phyloP scores from a whole-genome alignment of 2,113 vertebrate genomes.

The Monarcha castaneiventris region DNA sequence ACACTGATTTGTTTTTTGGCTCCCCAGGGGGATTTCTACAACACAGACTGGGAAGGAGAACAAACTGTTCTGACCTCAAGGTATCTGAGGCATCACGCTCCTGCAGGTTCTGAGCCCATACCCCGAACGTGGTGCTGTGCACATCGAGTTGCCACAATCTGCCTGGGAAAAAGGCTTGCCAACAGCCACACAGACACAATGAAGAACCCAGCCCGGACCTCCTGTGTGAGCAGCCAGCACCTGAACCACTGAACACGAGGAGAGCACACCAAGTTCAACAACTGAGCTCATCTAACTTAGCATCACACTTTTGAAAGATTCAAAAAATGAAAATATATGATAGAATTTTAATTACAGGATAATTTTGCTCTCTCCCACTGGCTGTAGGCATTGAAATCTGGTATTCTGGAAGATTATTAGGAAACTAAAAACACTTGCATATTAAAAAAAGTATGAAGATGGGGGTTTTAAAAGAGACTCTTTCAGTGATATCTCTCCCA shows the following conservation, averaged over 20 bases:
- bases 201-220: not conserved
- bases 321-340: not conserved
- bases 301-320: not conserved
- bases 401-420: not conserved
- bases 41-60: not conserved
- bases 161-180: not conserved
- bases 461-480: not conserved
- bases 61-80: rapidly evolving
- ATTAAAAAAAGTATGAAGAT: not conserved
- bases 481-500: not conserved
- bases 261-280: not conserved
- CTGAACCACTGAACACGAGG: not conserved
- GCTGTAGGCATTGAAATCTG: not conserved
- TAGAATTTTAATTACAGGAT: not conserved
- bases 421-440: not conserved
- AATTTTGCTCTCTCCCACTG: not conserved
- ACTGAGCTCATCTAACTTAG: not conserved
- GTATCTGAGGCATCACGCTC: not conserved
- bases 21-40: not conserved
- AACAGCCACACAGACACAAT: not conserved
- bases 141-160: not conserved
- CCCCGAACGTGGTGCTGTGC: rapidly evolving
- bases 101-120: not conserved
- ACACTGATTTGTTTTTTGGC: not conserved
- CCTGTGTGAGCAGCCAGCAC: not conserved